These are phyloP conservation scores for Muscidifurax raptorellus DNA, from an alignment of 1,140 invertebrate species.

Conservation along the genomic window DNA sequence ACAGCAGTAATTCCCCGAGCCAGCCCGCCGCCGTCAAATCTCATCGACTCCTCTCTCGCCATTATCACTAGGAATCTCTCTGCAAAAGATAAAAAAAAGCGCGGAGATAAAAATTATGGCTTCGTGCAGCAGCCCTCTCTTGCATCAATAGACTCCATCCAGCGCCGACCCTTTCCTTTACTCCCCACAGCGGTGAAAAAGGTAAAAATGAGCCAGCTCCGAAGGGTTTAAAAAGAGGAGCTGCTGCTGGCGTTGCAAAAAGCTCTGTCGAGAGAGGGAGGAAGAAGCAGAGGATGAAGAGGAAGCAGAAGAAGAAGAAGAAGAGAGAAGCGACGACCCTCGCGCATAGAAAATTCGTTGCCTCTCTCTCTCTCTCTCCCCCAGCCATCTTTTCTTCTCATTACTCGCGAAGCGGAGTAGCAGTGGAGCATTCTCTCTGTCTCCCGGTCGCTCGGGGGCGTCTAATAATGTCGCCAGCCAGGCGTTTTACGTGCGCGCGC, in stretches of 20 bases:
- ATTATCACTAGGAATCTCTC: slow-evolving; percentile 22
- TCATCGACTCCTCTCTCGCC: not conserved
- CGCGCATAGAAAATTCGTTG: slow-evolving; percentile 42
- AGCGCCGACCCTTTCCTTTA: not conserved
- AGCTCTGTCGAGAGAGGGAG: slow-evolving; percentile 5
- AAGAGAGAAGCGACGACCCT: not conserved
- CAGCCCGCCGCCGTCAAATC: not conserved
- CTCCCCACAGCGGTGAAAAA: not conserved
- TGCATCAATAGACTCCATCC: not conserved
- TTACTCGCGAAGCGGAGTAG: slow-evolving; percentile 63
- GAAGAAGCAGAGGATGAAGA: slow-evolving; percentile 38
- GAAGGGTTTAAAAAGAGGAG: slow-evolving; percentile 21
- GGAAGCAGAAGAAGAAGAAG: slow-evolving; percentile 49
- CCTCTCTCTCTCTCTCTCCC: slow-evolving; percentile 56
- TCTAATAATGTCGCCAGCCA: slow-evolving; percentile 76
- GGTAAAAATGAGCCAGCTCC: slow-evolving; percentile 17
- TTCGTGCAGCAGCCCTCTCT: not conserved
- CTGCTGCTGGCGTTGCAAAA: slow-evolving; percentile 4
- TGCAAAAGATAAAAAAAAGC: slow-evolving; percentile 11
- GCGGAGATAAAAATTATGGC: slow-evolving; percentile 37
- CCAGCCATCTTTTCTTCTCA: slow-evolving; percentile 72
- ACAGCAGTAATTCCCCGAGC: not conserved
- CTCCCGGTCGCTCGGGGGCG: slow-evolving; percentile 67
- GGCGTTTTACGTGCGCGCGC: slow-evolving; percentile 66
- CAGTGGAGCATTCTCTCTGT: slow-evolving; percentile 19